Base-by-base conservation (phyloP, 2,797 vertebrate genomes). In the Acanthis flammea region DNA sequence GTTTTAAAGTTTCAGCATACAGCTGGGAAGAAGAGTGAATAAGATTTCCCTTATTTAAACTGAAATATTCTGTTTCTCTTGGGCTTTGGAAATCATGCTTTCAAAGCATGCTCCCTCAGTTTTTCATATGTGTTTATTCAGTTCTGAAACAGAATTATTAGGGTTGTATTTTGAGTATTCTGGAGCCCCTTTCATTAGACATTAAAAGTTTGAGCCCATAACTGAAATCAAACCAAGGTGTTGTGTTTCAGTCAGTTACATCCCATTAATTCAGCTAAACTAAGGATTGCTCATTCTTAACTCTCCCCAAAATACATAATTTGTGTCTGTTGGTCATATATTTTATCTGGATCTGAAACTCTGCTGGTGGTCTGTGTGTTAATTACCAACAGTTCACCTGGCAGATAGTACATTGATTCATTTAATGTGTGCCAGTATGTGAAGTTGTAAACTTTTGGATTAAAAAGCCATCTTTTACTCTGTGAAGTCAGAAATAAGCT, bases 341-440 rank as follows among this genome's bases (percentile, higher is more conserved):
- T 66, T 66, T 83, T 77, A 23, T 28, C 41, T 84, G 50, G 31
- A 18, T 78, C 62, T 90, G 76, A 63, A 83, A 24, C 30, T 6
- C 0, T 78, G 9, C 35, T 58, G 66, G 13, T 42, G 75, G 22
- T 14, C 15, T 31, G 4, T 63, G 21, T 3, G 0, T 30, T 51
- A 30, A 14, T 54, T 86, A 12, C 41, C 23, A 41, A 0, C 27
- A 50, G n/a, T 23, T 48, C 15, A 24, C 7, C 17, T 77, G 65
- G 12, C 27, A 65, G 10, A 9, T 22, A 41, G 10, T 8, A 45
- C 7, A 19, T 44, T 42, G 39, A 39, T 74, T 63, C 4, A 28
- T 71, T 67, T 86, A 35, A 22, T 33, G 7, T 7, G 5, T 63
- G 22, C 13, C 14, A 10, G 19, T 53, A 30, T 50, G 18, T 30